Conservation (phyloP, 2,888 invertebrate genomes). For the Dryocosmus kuriphilus region DNA sequence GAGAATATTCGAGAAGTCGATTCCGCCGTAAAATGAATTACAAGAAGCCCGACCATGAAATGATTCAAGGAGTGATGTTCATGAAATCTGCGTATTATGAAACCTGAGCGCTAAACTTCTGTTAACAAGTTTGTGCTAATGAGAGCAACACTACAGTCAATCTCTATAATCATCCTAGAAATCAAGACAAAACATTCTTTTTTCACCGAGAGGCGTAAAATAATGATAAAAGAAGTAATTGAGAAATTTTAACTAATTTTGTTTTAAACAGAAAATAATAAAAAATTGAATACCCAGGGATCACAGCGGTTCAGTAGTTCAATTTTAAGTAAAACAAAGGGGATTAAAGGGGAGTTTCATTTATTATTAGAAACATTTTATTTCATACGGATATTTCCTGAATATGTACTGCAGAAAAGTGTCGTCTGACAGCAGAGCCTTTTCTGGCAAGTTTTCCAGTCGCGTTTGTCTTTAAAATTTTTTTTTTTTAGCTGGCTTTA, state of each 20-base stretch:
- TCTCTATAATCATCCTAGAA: not conserved
- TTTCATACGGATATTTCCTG: too few species aligned
- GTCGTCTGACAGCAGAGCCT: too few species aligned
- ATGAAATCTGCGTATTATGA: constrained; percentile 23
- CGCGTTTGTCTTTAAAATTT: too few species aligned
- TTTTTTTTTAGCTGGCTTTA: too few species aligned
- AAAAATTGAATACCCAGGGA: too few species aligned
- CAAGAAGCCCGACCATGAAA: not conserved
- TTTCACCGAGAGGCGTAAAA: not conserved
- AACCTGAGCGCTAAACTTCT: constrained; percentile 9
- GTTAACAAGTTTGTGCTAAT: constrained; percentile 35
- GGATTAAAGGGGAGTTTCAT: too few species aligned
- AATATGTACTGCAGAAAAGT: too few species aligned
- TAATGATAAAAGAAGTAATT: not conserved
- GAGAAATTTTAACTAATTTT: not conserved
- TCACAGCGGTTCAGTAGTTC: too few species aligned
- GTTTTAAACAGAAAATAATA: too few species aligned
- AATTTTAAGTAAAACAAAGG: too few species aligned
- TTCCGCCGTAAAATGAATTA: not conserved
- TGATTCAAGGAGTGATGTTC: constrained; percentile 24
- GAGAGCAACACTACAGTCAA: constrained; percentile 15
- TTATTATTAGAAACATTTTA: too few species aligned
- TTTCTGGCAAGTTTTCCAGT: too few species aligned
- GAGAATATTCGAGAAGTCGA: constrained; percentile 7
- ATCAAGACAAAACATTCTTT: constrained; percentile 1